phyloP scores from a whole-genome alignment of 2,888 invertebrate species.

The Habroteleia sp. region DNA sequence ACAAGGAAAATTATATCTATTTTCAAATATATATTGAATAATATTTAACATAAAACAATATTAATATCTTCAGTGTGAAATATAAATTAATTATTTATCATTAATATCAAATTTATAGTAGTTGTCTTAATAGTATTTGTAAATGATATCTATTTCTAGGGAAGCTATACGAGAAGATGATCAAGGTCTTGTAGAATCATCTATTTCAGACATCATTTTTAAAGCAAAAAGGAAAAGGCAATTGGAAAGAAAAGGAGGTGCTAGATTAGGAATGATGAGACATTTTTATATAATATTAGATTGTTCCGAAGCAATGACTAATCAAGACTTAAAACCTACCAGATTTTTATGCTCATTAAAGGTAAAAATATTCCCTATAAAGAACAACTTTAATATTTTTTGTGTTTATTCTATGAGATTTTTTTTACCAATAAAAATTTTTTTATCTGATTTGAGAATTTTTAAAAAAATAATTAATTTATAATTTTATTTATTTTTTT shows the following conservation, averaged over 20 bases:
- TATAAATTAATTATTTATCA: too few relatives aligned
- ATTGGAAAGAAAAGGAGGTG: slow-evolving; percentile 87
- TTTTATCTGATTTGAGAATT: too few relatives aligned
- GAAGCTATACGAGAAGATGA: slow-evolving; percentile 98
- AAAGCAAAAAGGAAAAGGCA: slow-evolving; percentile 92
- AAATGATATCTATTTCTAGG: slow-evolving; percentile 82
- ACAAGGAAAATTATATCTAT: too few relatives aligned
- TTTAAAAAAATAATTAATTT: too few relatives aligned
- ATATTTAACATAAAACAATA: too few relatives aligned
- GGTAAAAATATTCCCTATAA: too few relatives aligned
- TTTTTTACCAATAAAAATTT: too few relatives aligned
- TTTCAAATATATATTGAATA: background rate
- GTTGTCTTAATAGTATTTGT: background rate
- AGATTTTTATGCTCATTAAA: slow-evolving; percentile 93
- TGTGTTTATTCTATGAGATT: too few relatives aligned
- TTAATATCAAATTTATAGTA: too few relatives aligned
- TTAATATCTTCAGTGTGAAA: too few relatives aligned
- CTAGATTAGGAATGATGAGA: slow-evolving; percentile 98
- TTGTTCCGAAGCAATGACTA: slow-evolving; percentile 96
- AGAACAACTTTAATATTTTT: too few relatives aligned
- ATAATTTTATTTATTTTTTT: too few relatives aligned
- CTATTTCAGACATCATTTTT: slow-evolving; percentile 95
- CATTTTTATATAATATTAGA: slow-evolving; percentile 96
- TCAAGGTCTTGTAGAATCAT: slow-evolving; percentile 93
- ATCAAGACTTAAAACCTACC: slow-evolving; percentile 97